Conservation (phyloP, 2,113 vertebrate genomes). For the Rissa tridactyla region DNA sequence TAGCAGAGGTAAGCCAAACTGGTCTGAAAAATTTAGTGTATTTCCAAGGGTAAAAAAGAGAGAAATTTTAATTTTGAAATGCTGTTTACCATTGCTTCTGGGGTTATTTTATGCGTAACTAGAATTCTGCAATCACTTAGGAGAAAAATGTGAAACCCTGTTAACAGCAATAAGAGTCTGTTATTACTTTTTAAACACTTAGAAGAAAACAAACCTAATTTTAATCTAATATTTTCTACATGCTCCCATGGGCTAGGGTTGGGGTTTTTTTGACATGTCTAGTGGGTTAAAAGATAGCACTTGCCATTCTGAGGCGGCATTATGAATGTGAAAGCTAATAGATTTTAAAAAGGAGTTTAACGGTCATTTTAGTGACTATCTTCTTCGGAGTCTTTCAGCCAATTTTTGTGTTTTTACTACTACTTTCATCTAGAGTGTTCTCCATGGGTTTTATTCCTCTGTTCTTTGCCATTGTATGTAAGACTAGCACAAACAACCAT, state of each 20-base stretch:
- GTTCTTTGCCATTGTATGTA: background rate
- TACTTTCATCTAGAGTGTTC: background rate
- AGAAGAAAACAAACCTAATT: slow-evolving; percentile 21
- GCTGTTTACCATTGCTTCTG: background rate
- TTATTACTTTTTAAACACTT: background rate
- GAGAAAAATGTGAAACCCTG: background rate
- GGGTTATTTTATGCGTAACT: background rate
- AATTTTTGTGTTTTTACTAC: background rate
- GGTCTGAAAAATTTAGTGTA: background rate
- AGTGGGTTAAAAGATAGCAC: background rate
- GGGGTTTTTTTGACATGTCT: background rate
- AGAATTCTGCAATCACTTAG: background rate
- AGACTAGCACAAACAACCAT: background rate
- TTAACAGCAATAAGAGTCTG: background rate
- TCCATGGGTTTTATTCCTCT: rapidly evolving
- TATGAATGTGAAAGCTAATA: background rate
- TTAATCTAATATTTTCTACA: slow-evolving; percentile 26
- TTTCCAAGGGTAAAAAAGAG: background rate
- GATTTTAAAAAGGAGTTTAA: background rate
- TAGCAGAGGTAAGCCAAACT: background rate
- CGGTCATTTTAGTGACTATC: background rate
- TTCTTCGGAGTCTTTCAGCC: background rate
- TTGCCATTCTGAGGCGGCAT: background rate
- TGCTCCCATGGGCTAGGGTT: background rate
- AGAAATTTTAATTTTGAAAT: background rate